A percentile compares a stretch with the other conserved stretches of the same genome.
Conservation (phyloP, 2,797 vertebrate species). For the Siniperca obscura region DNA sequence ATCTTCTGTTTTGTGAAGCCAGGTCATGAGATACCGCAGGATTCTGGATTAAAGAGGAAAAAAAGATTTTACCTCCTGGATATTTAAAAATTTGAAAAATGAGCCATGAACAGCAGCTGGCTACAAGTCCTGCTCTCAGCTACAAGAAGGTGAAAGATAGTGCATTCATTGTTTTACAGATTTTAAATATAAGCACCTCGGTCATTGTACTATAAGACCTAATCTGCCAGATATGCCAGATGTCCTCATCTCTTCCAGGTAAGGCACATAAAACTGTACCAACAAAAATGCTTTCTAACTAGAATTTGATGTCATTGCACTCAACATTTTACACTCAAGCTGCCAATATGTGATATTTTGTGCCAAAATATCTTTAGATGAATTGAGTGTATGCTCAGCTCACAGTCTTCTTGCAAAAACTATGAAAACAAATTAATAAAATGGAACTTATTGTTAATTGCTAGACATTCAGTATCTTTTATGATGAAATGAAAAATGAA, state of each 20-base stretch:
- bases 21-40: not conserved
- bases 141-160: not conserved
- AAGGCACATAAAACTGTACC: not conserved
- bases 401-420: not conserved
- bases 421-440: not conserved
- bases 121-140: slow-evolving; percentile 1
- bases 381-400: not conserved
- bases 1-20: slow-evolving; percentile 2
- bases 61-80: not conserved
- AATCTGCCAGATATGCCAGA: not conserved
- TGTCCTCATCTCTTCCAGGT: not conserved
- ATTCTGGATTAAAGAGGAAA: not conserved
- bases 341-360: not conserved
- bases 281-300: not conserved
- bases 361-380: not conserved
- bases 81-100: not conserved
- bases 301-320: not conserved
- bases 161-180: slow-evolving; percentile 10
- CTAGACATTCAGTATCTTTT: not conserved
- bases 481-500: not conserved
- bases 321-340: not conserved
- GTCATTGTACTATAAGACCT: not conserved
- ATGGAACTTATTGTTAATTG: not conserved
- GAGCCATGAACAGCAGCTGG: not conserved
- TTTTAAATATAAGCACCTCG: not conserved